Evolutionary conservation across 2,888 invertebrate genomes (phyloP).

Genomic region (Amblyjoppa fuscipennis): DNA sequence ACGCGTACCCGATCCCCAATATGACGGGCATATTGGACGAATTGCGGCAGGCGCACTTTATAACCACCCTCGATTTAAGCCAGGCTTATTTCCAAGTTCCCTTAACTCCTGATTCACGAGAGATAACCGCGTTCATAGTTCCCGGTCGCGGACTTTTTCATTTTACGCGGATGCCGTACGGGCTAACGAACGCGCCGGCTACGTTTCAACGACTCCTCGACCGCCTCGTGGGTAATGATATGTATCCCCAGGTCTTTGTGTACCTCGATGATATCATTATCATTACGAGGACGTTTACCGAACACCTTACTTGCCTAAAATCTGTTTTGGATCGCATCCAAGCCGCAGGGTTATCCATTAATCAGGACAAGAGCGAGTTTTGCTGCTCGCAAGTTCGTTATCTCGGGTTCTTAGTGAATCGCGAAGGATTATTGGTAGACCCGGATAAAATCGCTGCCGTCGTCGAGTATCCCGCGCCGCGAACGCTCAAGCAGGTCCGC

Average conservation of each 20-base stretch:
- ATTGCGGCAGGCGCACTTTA: slow-evolving; percentile 69
- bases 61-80: slow-evolving; percentile 68
- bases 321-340: slow-evolving; percentile 21
- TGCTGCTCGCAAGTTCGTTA: slow-evolving; percentile 56
- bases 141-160: slow-evolving; percentile 63
- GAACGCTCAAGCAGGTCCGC: slow-evolving; percentile 60
- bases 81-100: slow-evolving; percentile 68
- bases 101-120: slow-evolving; percentile 45
- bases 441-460: slow-evolving; percentile 50
- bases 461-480: slow-evolving; percentile 35
- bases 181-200: slow-evolving; percentile 65
- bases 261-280: slow-evolving; percentile 68
- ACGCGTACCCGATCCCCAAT: too few relatives aligned
- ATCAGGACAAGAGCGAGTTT: slow-evolving; percentile 62
- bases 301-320: slow-evolving; percentile 51
- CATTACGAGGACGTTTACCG: slow-evolving; percentile 58
- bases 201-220: slow-evolving; percentile 65
- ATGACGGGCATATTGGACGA: slow-evolving; percentile 34
- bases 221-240: slow-evolving; percentile 51
- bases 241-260: slow-evolving; percentile 59
- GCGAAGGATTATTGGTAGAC: slow-evolving; percentile 47
- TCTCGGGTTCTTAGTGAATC: slow-evolving; percentile 55
- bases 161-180: slow-evolving; percentile 65
- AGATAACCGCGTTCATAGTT: slow-evolving; percentile 30
- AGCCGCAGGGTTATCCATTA: slow-evolving; percentile 31